Percentiles rank a stretch among this genome's conserved stretches.
phyloP scores from a whole-genome alignment of 2,797 vertebrate species.

The Masticophis lateralis region DNA sequence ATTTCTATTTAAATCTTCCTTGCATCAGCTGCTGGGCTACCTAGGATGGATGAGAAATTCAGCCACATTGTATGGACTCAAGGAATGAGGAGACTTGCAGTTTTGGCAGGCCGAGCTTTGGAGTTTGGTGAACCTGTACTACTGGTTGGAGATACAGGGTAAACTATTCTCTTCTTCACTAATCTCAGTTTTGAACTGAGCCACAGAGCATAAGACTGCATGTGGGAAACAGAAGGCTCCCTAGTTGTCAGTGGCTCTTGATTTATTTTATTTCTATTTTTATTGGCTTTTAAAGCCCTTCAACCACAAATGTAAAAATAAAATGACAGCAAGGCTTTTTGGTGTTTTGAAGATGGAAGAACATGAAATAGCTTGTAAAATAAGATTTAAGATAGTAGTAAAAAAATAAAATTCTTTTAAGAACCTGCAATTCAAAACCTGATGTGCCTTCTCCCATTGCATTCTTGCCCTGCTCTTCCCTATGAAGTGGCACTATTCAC shows the following conservation, averaged over 20 bases:
- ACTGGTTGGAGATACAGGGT: slow-evolving; percentile 96
- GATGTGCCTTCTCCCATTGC: background rate
- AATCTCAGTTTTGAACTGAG: background rate
- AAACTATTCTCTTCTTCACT: slow-evolving; percentile 46
- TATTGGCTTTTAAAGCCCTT: background rate
- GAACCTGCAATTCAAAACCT: background rate
- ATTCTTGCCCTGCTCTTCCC: background rate
- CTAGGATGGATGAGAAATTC: slow-evolving; percentile 82
- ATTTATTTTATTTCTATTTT: background rate
- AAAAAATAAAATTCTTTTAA: background rate
- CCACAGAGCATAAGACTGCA: background rate
- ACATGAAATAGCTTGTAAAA: background rate
- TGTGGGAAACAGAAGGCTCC: background rate
- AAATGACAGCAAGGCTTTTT: background rate
- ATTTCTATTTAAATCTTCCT: slow-evolving; percentile 3
- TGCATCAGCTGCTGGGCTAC: slow-evolving; percentile 61
- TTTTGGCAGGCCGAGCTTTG: slow-evolving; percentile 88
- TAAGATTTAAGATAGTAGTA: background rate
- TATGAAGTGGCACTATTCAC: background rate
- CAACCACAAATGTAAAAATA: background rate
- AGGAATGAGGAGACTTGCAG: slow-evolving; percentile 84
- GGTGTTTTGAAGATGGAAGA: background rate
- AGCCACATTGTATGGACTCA: slow-evolving; percentile 90
- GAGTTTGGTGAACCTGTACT: slow-evolving; percentile 91
- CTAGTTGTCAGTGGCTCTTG: background rate